Conservation (phyloP, 1,140 invertebrate genomes). For the Wasmannia auropunctata region DNA sequence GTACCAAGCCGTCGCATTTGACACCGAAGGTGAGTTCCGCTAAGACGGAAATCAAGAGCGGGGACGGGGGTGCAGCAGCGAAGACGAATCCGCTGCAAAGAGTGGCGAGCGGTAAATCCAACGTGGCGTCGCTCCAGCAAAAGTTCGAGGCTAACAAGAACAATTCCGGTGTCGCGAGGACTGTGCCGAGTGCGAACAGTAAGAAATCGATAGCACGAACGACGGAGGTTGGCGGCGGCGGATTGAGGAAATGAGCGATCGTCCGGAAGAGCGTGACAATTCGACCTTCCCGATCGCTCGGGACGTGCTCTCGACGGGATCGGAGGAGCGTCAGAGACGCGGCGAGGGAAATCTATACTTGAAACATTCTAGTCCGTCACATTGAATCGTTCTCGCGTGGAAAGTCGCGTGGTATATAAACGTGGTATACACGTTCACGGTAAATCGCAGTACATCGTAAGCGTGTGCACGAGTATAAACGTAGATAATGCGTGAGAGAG, state of each 20-base stretch:
- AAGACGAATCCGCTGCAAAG: conserved; percentile 71
- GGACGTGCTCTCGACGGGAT: background rate
- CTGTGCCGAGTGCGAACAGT: conserved; percentile 48
- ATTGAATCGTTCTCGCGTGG: conserved; percentile 38
- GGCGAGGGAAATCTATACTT: conserved; percentile 25
- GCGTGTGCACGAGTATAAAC: conserved; percentile 16
- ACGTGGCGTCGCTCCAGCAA: conserved; percentile 90
- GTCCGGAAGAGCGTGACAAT: background rate
- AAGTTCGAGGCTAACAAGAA: conserved; percentile 88
- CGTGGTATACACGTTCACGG: background rate
- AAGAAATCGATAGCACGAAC: conserved; percentile 63
- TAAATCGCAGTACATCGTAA: background rate
- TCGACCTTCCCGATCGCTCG: background rate
- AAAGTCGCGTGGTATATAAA: conserved; percentile 1
- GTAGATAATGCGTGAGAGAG: background rate
- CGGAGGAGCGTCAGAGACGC: background rate
- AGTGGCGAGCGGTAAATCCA: conserved; percentile 86
- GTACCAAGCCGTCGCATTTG: conserved; percentile 1
- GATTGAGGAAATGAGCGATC: conserved; percentile 43
- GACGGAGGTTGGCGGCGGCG: conserved; percentile 23
- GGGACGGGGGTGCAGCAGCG: conserved; percentile 70
- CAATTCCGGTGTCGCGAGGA: conserved; percentile 43
- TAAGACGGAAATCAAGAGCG: conserved; percentile 80
- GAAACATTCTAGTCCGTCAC: conserved; percentile 67
- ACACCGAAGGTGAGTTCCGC: background rate